Percentiles rank a stretch among this genome's conserved stretches.
Evolutionary conservation across 2,888 invertebrate genomes (phyloP).

Genomic region (Amphipoea oculea): DNA sequence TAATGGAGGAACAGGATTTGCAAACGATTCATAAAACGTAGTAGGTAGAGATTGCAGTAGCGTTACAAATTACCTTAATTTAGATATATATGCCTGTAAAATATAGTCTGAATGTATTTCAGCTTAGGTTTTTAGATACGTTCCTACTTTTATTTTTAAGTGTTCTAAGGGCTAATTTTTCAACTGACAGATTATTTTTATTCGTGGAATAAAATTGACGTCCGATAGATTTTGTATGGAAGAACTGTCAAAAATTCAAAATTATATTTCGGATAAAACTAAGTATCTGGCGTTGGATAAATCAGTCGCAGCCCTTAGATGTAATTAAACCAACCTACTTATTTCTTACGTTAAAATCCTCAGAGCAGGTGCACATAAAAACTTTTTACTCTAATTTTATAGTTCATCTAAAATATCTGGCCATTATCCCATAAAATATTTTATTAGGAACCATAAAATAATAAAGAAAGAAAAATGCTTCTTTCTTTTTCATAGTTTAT

Average conservation of each 20-base stretch:
- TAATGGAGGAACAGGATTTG: conserved; percentile 3
- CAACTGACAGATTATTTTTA: too few species aligned
- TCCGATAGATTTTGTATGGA: too few species aligned
- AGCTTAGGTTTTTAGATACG: not conserved
- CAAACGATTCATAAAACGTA: not conserved
- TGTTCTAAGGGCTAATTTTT: not conserved
- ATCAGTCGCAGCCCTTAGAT: too few species aligned
- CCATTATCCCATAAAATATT: conserved; percentile 35
- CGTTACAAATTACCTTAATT: not conserved
- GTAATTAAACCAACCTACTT: too few species aligned
- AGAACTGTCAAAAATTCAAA: too few species aligned
- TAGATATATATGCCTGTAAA: not conserved
- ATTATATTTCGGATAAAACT: not conserved
- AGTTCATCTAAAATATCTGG: conserved; percentile 24
- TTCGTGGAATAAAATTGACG: too few species aligned
- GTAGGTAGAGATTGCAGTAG: not conserved
- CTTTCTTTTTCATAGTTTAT: conserved; percentile 23
- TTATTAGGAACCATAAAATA: conserved; percentile 26
- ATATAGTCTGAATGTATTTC: not conserved
- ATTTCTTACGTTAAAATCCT: not conserved
- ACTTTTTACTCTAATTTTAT: conserved; percentile 18
- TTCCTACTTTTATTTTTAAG: not conserved
- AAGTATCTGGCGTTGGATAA: too few species aligned
- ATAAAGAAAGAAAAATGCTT: conserved; percentile 12
- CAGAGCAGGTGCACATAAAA: not conserved